Evolutionary conservation across 2,113 vertebrate genomes (phyloP).

Genomic region (Hippocampus guttulatus): DNA sequence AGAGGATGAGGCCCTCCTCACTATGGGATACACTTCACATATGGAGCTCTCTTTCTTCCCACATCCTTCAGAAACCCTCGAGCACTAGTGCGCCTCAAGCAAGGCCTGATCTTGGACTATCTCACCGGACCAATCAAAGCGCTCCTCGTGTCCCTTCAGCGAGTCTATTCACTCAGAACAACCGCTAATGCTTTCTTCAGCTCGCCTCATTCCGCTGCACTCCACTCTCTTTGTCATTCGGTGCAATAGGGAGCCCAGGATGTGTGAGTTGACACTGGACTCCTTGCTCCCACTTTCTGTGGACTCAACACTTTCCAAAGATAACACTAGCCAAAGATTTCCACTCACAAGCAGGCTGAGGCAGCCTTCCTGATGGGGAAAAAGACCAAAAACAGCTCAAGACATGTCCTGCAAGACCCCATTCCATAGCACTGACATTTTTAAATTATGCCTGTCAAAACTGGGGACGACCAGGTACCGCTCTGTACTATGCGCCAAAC

Average conservation of each 20-base stretch:
- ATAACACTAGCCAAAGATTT: constrained; percentile 75
- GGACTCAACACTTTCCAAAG: constrained; percentile 83
- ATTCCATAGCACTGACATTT: constrained; percentile 28
- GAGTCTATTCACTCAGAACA: constrained; percentile 2
- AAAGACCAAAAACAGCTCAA: constrained; percentile 58
- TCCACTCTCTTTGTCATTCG: constrained; percentile 47
- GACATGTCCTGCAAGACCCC: constrained; percentile 15
- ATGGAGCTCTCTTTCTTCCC: constrained; percentile 57
- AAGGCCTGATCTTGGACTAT: constrained; percentile 10
- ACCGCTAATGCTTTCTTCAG: constrained; percentile 3
- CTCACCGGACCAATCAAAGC: constrained; percentile 6
- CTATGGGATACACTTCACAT: constrained; percentile 54
- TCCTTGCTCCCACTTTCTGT: constrained; percentile 73
- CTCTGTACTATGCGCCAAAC: background rate
- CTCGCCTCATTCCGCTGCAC: constrained; percentile 26
- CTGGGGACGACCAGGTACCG: background rate
- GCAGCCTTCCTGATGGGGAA: constrained; percentile 62
- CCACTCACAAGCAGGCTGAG: constrained; percentile 71
- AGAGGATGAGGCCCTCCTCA: constrained; percentile 63
- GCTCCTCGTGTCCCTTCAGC: constrained; percentile 14
- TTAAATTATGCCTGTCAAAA: background rate
- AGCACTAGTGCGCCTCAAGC: constrained; percentile 26
- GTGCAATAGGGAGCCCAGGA: constrained; percentile 54
- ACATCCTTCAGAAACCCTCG: constrained; percentile 32
- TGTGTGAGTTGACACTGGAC: constrained; percentile 69